These are phyloP conservation scores for Hylyphantes graminicola DNA, from an alignment of 1,140 invertebrate genomes.

Conservation along the genomic window DNA sequence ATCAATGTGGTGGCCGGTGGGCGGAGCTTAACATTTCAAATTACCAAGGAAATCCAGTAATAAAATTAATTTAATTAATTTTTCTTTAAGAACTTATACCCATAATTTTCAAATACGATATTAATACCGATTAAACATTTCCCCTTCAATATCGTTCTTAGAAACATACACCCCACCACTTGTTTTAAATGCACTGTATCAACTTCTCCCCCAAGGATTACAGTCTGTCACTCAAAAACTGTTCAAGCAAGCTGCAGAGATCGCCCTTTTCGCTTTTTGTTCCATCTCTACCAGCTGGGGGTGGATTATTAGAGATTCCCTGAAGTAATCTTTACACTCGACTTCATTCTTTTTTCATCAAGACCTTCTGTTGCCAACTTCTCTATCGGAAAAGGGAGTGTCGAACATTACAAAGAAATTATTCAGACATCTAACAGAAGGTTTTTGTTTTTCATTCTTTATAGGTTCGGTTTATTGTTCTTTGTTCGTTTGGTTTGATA, in stretches of 20 bases:
- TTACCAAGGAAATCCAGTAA: too few relatives aligned
- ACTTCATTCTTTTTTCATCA: background rate
- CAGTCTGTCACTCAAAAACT: background rate
- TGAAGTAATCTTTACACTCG: conserved; percentile 6
- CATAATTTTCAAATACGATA: too few relatives aligned
- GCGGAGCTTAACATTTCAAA: too few relatives aligned
- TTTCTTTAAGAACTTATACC: too few relatives aligned
- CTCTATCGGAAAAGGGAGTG: background rate
- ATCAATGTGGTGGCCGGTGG: too few relatives aligned
- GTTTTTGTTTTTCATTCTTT: background rate
- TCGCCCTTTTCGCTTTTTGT: background rate
- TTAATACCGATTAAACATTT: too few relatives aligned
- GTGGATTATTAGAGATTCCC: conserved; percentile 8
- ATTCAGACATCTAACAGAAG: background rate
- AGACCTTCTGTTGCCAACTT: background rate
- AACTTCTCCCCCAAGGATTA: background rate
- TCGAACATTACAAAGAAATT: background rate
- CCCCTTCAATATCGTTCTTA: too few relatives aligned
- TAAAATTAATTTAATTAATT: too few relatives aligned
- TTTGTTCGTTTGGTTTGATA: too few relatives aligned
- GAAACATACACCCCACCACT: too few relatives aligned
- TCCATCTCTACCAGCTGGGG: conserved; percentile 5
- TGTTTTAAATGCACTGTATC: too few relatives aligned
- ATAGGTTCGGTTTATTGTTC: too few relatives aligned
- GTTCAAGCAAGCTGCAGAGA: background rate